Percentiles rank a stretch among this genome's conserved stretches.
These are phyloP conservation scores for Anaspis maculata DNA, from an alignment of 2,888 invertebrate species.

Conservation along the genomic window DNA sequence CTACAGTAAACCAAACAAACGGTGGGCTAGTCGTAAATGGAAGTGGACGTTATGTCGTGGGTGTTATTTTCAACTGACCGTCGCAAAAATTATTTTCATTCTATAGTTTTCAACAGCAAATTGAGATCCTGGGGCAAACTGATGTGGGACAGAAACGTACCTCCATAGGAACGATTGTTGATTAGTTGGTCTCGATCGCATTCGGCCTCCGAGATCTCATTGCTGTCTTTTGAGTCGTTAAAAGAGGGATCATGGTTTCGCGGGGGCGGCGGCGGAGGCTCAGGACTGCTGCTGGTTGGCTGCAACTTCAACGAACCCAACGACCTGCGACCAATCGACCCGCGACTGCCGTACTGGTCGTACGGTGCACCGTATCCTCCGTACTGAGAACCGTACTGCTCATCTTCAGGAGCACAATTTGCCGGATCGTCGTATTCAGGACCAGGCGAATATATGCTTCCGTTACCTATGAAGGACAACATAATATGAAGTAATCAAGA, in stretches of 20 bases:
- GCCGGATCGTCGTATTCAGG: slow-evolving; percentile 92
- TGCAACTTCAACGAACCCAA: slow-evolving; percentile 49
- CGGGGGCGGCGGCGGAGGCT: slow-evolving; percentile 65
- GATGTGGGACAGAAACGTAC: slow-evolving; percentile 45
- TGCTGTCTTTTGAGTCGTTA: slow-evolving; percentile 90
- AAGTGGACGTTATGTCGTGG: no score
- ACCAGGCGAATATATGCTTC: slow-evolving; percentile 72
- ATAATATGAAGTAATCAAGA: no score
- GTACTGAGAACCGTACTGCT: slow-evolving; percentile 85
- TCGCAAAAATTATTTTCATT: no score
- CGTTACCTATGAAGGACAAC: slow-evolving; percentile 56
- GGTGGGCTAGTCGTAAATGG: no score
- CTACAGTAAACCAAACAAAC: no score
- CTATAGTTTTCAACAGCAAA: not conserved
- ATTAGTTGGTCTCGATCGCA: slow-evolving; percentile 75
- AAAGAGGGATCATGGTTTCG: slow-evolving; percentile 78
- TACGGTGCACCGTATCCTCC: slow-evolving; percentile 73
- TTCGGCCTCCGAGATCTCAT: slow-evolving; percentile 89
- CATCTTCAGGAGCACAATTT: slow-evolving; percentile 84
- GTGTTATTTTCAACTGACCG: no score
- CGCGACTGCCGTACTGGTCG: slow-evolving; percentile 82
- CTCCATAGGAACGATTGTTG: slow-evolving; percentile 76
- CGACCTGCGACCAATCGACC: slow-evolving; percentile 58
- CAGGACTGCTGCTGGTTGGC: slow-evolving; percentile 51
- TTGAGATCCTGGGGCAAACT: no score